Percentiles rank a stretch among this genome's conserved stretches.
Conservation (phyloP, 1,140 invertebrate species). For the Euglossa dilemma region DNA sequence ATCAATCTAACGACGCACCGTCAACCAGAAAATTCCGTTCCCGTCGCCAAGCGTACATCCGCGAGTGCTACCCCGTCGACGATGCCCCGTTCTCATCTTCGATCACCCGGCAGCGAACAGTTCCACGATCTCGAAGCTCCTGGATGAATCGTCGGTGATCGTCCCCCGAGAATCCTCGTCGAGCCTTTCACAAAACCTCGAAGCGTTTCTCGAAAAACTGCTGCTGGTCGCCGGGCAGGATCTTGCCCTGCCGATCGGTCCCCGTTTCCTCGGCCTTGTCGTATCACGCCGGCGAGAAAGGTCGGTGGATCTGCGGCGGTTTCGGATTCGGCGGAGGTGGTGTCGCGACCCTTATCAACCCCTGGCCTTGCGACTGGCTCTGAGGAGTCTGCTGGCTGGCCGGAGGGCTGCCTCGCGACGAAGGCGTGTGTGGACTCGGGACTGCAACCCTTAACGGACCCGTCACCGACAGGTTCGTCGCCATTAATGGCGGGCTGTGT, state of each 20-base stretch:
- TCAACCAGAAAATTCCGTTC: background rate
- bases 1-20: constrained; percentile 4
- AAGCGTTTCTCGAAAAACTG: constrained; percentile 53
- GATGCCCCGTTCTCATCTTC: too few relatives aligned
- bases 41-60: background rate
- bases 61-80: background rate
- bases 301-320: constrained; percentile 80
- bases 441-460: constrained; percentile 80
- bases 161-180: background rate
- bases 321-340: constrained; percentile 77
- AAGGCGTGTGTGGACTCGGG: constrained; percentile 81
- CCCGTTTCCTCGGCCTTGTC: constrained; percentile 39
- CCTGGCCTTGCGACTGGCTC: constrained; percentile 71
- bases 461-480: constrained; percentile 80
- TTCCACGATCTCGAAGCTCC: too few relatives aligned
- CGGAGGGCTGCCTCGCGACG: constrained; percentile 79
- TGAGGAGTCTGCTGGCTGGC: constrained; percentile 64
- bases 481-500: constrained; percentile 80
- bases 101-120: too few relatives aligned
- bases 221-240: constrained; percentile 29
- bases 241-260: constrained; percentile 20
- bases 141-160: background rate
- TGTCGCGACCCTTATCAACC: constrained; percentile 77
- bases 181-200: constrained; percentile 59
- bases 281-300: constrained; percentile 82